Base-by-base conservation (phyloP, 1,140 invertebrate genomes). In the Diabrotica undecimpunctata region DNA sequence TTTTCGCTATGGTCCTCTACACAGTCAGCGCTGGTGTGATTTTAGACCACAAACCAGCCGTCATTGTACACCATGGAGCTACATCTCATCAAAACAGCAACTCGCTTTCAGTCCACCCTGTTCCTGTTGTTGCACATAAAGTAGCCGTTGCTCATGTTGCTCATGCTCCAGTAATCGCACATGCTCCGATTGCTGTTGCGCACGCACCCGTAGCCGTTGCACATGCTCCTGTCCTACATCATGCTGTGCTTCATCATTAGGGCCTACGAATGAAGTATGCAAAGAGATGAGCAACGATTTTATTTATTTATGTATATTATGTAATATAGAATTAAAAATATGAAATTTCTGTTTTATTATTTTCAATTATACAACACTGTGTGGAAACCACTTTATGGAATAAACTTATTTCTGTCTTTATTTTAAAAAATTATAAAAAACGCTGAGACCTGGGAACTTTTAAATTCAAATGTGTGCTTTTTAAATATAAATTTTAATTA, bases 1-100 rank as follows among this genome's bases (percentile, higher is more conserved):
- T 66, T n/a, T 37, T 69, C 36, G 68, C 46, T 51, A 12, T 58
- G 9, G 54, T 70, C 11, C 13, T 66, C 8, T 57, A 46, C 35
- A 62, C 62, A 39, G 68, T 56, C 51, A 61, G 57, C 41, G 68
- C 68, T 38, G 67, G 68, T 8, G 6, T 66, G 11, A 64, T 69
- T 38, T 4, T 38, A 46, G 41, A 46, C n/a, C 41, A 46, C 41
- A 46, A 46, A 46, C 65, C 65, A 12, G 62, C 58, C 14, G 66
- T 67, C 11, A 65, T 65, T 5, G 65, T 70, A 7, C 62, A 62
- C 52, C 59, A 60, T 46, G 65, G 61, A 7, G 68, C 68, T 9
- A 66, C 61, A 9, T 70, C 69, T 8, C 67, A 68, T 54, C 69
- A 70, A 59, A 70, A 70, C 41, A 68, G 61, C 61, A 70, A 70